Percentiles rank a stretch among this genome's conserved stretches.
Conservation (phyloP, 1,140 invertebrate genomes). For the Leptopilina clavipes region DNA sequence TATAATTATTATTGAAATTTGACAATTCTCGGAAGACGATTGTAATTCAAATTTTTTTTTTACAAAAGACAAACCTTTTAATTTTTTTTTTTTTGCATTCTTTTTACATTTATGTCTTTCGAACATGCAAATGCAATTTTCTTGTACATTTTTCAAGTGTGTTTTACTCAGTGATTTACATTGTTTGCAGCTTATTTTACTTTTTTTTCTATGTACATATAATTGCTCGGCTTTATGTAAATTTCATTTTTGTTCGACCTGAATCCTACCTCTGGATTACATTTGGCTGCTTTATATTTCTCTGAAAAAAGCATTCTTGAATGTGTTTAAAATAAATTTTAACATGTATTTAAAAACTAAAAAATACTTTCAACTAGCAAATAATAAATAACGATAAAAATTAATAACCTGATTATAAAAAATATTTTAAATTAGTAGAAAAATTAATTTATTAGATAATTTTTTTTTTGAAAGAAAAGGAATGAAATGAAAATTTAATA, state of each 20-base stretch:
- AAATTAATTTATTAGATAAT: too few species aligned
- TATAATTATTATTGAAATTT: too few species aligned
- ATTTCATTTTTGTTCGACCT: slow-evolving; percentile 6
- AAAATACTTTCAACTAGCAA: too few species aligned
- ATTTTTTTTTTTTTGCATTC: neutral
- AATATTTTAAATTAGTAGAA: too few species aligned
- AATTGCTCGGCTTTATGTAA: slow-evolving; percentile 15
- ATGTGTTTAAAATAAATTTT: neutral
- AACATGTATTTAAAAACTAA: too few species aligned
- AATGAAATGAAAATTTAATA: too few species aligned
- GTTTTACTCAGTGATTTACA: slow-evolving; percentile 1
- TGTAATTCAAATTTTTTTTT: neutral
- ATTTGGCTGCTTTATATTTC: neutral
- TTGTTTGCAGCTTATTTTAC: neutral
- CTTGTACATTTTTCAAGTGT: slow-evolving; percentile 8
- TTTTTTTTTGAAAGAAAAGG: too few species aligned
- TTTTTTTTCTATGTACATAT: neutral
- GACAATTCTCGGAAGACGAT: too few species aligned
- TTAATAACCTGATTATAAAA: too few species aligned
- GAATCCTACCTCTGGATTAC: neutral
- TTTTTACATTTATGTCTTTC: neutral
- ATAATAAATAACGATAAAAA: too few species aligned
- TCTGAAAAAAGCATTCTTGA: neutral
- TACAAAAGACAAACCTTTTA: neutral
- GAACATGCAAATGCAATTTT: slow-evolving; percentile 15